Conservation (phyloP, 2,113 vertebrate species). For the Podarcis cretensis region DNA sequence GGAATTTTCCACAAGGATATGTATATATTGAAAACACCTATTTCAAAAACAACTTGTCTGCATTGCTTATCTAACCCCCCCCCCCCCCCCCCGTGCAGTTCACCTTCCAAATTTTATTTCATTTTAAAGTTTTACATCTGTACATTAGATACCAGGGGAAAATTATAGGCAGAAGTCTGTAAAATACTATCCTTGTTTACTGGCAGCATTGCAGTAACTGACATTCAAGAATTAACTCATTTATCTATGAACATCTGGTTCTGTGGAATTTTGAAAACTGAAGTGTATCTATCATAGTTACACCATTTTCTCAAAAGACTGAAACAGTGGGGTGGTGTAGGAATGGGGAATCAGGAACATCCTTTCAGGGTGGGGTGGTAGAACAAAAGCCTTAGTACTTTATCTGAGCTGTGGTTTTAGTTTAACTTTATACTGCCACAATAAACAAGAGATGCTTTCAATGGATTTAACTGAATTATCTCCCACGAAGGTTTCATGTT, state of each 20-base stretch:
- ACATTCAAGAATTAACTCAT: neutral
- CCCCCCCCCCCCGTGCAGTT: neutral
- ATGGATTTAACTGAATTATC: neutral
- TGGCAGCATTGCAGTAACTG: neutral
- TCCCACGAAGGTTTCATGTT: neutral
- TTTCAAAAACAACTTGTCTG: neutral
- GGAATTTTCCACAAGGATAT: neutral
- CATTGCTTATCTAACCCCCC: neutral
- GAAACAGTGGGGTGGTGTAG: neutral
- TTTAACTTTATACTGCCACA: neutral
- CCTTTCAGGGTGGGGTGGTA: too few species aligned
- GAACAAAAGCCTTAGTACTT: too few species aligned
- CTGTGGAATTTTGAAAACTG: neutral
- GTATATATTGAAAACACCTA: neutral
- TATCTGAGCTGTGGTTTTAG: neutral
- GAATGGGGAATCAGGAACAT: too few species aligned
- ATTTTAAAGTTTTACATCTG: neutral
- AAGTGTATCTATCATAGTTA: neutral
- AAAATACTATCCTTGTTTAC: neutral
- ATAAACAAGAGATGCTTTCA: neutral
- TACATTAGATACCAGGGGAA: rapidly evolving
- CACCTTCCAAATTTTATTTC: neutral
- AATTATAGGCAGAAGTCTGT: neutral
- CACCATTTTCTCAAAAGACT: conserved; percentile 13
- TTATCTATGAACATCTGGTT: rapidly evolving